phyloP scores from a whole-genome alignment of 2,113 vertebrate species.

The Azemiops feae region DNA sequence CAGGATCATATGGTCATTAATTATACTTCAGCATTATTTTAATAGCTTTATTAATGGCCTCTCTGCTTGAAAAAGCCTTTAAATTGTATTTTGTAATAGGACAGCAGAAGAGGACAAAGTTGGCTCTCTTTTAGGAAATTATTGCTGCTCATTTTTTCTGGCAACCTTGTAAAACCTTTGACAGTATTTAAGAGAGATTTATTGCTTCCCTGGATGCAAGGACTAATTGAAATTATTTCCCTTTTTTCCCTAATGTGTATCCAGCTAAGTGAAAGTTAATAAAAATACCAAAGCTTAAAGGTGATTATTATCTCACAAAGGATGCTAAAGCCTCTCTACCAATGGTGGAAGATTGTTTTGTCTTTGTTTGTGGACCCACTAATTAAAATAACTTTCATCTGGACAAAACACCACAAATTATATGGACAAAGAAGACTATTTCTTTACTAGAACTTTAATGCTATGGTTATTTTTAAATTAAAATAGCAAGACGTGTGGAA shows the following conservation, averaged over 20 bases:
- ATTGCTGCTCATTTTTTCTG: background rate
- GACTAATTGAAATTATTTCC: background rate
- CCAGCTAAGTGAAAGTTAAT: background rate
- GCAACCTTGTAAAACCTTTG: background rate
- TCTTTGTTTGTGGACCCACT: background rate
- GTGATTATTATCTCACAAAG: background rate
- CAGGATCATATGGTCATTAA: background rate
- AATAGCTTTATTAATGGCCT: background rate
- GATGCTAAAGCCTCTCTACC: slow-evolving; percentile 23
- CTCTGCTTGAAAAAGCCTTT: background rate
- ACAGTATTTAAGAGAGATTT: background rate
- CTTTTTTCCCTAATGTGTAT: background rate
- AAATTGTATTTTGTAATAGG: background rate
- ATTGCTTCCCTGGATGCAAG: background rate
- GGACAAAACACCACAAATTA: slow-evolving; percentile 21
- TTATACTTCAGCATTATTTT: background rate
- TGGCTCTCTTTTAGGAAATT: background rate
- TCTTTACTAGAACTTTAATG: slow-evolving; percentile 12
- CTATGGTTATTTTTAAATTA: slow-evolving; percentile 23
- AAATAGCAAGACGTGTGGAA: background rate
- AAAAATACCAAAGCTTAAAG: background rate
- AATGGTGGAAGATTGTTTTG: background rate
- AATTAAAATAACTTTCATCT: slow-evolving; percentile 14
- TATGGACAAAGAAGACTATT: background rate
- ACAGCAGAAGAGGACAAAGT: background rate